Base-by-base conservation (phyloP, 2,888 invertebrate species). In the Suillia variegata region DNA sequence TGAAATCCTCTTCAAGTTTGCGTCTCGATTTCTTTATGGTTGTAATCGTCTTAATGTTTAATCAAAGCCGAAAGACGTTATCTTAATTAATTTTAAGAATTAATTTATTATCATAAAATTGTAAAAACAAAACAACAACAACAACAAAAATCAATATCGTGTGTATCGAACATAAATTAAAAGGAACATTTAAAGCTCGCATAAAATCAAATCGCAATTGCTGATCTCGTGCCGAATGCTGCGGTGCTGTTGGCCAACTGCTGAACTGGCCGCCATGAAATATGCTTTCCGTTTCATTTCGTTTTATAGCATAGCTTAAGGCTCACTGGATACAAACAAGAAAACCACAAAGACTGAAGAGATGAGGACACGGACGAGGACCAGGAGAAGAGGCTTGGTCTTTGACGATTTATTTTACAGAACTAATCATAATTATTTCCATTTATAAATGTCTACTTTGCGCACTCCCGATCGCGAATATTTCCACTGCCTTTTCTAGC, bases 391-490 rank as follows among this genome's bases (percentile, higher is more conserved):
- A 26, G 26, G 5, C 26, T 26, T 5, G 26, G 38, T n/a, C n/a
- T 38, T 58, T 22, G 53, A 38, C 58, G 58, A 58, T 58, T 52
- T 58, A 53, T 53, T 53, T 42, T 42, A 24, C 26, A 24, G 26
- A 54, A 54, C 34, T 58, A 58, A 58, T 48, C 52, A 58, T 58
- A 58, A 58, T 54, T 54, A 58, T 58, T 54, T 54, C 38, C 58
- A 58, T 58, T 58, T 58, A 54, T 58, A 24, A 58, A 58, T 54
- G 58, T 58, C 54, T 42, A 34, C 47, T 42, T 53, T 48, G 48
- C 31, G 21, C 48, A 33, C 33, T 48, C 18, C 47, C 42, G 1
- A 8, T 24, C 45, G n/a, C 42, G 42, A 5, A 10, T 20, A 15
- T 38, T 24, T 42, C 45, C 20, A n/a, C 20, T 33, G 26, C 13